Percentiles rank a stretch among this genome's conserved stretches.
Evolutionary conservation across 2,113 vertebrate species (phyloP).

Genomic region (Ictalurus furcatus): DNA sequence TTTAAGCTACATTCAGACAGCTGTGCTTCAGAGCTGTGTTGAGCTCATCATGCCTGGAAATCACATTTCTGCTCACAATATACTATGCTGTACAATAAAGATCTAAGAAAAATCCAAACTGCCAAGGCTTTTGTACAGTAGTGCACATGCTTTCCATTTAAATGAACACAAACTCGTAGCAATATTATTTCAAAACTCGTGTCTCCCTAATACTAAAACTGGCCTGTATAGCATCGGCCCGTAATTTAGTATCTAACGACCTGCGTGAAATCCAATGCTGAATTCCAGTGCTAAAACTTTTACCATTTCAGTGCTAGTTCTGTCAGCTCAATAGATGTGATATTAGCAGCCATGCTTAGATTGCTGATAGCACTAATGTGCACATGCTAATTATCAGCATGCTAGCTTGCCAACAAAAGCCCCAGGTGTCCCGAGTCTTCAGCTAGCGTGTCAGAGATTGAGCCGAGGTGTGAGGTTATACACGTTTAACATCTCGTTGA

Average conservation of each 20-base stretch:
- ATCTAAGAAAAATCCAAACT: neutral
- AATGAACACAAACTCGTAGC: neutral
- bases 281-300: neutral
- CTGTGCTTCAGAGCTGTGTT: neutral
- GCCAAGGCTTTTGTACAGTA: neutral
- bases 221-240: neutral
- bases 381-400: constrained; percentile 34
- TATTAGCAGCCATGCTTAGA: constrained; percentile 10
- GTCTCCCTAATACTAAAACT: neutral
- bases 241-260: neutral
- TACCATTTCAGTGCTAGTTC: neutral
- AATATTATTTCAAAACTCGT: neutral
- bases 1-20: neutral
- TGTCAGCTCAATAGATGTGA: constrained; percentile 13
- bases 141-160: neutral
- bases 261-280: neutral
- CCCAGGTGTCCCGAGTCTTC: constrained; percentile 29
- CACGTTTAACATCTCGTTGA: constrained; percentile 46
- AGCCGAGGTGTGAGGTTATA: constrained; percentile 2
- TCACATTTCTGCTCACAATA: neutral
- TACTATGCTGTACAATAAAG: neutral
- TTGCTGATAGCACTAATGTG: constrained; percentile 26
- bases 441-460: constrained; percentile 14
- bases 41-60: neutral
- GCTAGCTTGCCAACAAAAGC: constrained; percentile 43